Percentiles rank a stretch among this genome's conserved stretches.
These are phyloP conservation scores for Diorhabda elongata DNA, from an alignment of 1,140 invertebrate genomes.

Conservation along the genomic window DNA sequence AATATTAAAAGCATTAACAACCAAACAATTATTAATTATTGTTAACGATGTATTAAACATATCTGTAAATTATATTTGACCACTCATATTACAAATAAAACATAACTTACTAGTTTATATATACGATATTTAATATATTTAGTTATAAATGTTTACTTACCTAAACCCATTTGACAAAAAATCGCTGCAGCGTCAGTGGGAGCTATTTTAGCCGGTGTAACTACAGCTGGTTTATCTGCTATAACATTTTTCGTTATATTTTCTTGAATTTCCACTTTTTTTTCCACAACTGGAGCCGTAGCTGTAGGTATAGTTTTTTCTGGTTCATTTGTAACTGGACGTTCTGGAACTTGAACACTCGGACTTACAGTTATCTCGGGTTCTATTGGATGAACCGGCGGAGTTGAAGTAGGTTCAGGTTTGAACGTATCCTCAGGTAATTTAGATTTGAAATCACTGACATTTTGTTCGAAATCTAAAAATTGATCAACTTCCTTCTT, in stretches of 20 bases:
- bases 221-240: conserved; percentile 2
- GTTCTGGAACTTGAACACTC: conserved; percentile 19
- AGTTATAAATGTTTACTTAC: conserved; percentile 48
- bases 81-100: too few species aligned
- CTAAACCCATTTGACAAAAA: conserved; percentile 62
- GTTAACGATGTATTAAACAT: too few species aligned
- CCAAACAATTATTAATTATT: too few species aligned
- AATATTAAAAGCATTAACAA: too few species aligned
- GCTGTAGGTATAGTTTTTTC: conserved; percentile 15
- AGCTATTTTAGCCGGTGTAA: conserved; percentile 32
- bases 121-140: too few species aligned
- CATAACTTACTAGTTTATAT: too few species aligned
- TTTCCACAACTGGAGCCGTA: conserved; percentile 10
- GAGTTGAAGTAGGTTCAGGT: not conserved
- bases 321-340: conserved; percentile 23
- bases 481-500: not conserved
- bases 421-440: not conserved
- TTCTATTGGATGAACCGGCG: not conserved
- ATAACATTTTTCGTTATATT: not conserved
- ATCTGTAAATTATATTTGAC: too few species aligned
- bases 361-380: conserved; percentile 19
- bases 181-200: conserved; percentile 62
- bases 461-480: not conserved
- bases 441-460: conserved; percentile 1
- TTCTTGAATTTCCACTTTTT: conserved; percentile 14